A percentile compares a stretch with the other conserved stretches of the same genome.
Conservation (phyloP, 1,140 invertebrate genomes). For the Ceratoteleas bidentatus region DNA sequence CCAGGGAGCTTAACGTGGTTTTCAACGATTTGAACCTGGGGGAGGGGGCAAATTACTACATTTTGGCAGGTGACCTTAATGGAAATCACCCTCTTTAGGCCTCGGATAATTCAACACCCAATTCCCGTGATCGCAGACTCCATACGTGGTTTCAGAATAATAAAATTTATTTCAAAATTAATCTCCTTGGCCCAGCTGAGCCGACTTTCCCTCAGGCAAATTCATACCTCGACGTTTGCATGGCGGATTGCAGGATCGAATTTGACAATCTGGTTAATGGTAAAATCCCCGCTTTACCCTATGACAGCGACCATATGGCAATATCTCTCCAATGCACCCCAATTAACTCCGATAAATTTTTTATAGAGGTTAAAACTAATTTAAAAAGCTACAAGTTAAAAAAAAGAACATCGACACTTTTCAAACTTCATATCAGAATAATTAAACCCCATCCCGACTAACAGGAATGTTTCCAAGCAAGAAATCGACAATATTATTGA, state of each 20-base stretch:
- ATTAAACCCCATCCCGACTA: too few species aligned
- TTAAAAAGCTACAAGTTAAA: background rate
- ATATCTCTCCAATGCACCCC: background rate
- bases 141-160: background rate
- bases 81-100: conserved; percentile 6
- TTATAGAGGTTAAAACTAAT: background rate
- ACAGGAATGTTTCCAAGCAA: too few species aligned
- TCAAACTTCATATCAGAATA: background rate
- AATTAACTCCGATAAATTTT: background rate
- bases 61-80: conserved; percentile 16
- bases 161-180: conserved; percentile 9
- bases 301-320: conserved; percentile 13
- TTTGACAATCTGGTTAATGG: background rate
- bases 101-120: background rate
- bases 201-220: background rate
- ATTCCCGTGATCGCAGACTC: background rate
- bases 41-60: background rate
- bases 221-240: conserved; percentile 1
- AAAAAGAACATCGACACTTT: background rate
- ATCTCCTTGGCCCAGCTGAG: background rate
- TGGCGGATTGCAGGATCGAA: background rate
- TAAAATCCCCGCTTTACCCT: conserved; percentile 12
- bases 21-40: conserved; percentile 8
- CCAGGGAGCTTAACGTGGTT: background rate
- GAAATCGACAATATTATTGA: too few species aligned